Percentiles rank a stretch among this genome's conserved stretches.
phyloP scores from a whole-genome alignment of 2,888 invertebrate genomes.

The Machimus atricapillus region DNA sequence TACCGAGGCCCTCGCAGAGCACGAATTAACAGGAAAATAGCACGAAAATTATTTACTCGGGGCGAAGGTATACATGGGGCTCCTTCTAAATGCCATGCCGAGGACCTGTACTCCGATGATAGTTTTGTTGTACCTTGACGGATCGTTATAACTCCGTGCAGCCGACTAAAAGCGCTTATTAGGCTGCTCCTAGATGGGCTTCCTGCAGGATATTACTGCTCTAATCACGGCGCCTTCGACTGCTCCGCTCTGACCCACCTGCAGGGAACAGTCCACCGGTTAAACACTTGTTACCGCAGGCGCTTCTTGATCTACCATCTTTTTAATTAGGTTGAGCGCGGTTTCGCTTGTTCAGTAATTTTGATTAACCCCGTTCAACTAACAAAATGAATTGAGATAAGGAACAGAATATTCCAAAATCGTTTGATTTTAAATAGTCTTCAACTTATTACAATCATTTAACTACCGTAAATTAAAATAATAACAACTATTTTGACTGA shows the following conservation, averaged over 20 bases:
- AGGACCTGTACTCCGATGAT: background rate
- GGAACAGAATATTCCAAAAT: background rate
- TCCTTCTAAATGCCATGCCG: background rate
- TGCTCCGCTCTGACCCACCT: background rate
- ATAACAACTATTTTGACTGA: no score
- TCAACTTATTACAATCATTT: no score
- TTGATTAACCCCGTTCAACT: background rate
- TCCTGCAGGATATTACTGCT: background rate
- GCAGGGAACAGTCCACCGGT: background rate
- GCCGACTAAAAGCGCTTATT: background rate
- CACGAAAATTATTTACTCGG: background rate
- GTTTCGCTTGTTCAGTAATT: background rate
- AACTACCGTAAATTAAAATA: no score
- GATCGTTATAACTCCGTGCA: background rate
- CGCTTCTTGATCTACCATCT: background rate
- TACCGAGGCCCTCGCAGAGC: background rate
- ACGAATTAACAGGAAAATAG: background rate
- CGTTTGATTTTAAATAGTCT: background rate
- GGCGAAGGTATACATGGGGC: background rate
- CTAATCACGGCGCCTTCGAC: background rate
- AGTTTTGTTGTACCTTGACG: background rate
- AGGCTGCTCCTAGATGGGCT: background rate
- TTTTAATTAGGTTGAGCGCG: background rate
- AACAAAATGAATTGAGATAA: background rate
- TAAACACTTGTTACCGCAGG: background rate